Evolutionary conservation across 2,888 invertebrate genomes (phyloP).

Genomic region (Spilarctia lutea): DNA sequence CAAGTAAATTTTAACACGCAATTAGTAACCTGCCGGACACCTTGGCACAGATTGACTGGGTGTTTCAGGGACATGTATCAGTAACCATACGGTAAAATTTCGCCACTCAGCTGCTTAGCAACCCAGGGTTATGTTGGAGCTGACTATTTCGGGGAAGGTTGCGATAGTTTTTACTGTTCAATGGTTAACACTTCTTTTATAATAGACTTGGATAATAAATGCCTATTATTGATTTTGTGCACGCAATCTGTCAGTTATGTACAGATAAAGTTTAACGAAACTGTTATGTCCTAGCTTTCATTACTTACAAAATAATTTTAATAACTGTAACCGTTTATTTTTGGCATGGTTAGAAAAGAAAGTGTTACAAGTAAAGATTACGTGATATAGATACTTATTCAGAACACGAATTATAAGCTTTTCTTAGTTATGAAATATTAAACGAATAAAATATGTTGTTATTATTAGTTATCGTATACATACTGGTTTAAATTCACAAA

Average conservation of each 20-base stretch:
- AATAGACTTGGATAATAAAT: slow-evolving; percentile 68
- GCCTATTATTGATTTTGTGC: slow-evolving; percentile 75
- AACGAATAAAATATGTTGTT: not conserved
- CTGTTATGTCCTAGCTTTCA: slow-evolving; percentile 60
- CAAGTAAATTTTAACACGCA: slow-evolving; percentile 85
- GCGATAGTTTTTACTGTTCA: slow-evolving; percentile 66
- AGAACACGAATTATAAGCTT: slow-evolving; percentile 19
- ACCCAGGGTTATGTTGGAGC: slow-evolving; percentile 50
- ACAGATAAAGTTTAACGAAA: slow-evolving; percentile 57
- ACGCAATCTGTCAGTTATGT: slow-evolving; percentile 75
- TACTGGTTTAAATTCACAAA: slow-evolving; percentile 21
- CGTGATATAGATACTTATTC: slow-evolving; percentile 11
- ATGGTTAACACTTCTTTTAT: slow-evolving; percentile 69
- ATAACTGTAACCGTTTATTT: slow-evolving; percentile 39
- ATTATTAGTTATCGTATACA: slow-evolving; percentile 13
- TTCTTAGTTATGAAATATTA: slow-evolving; percentile 24
- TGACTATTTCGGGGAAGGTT: slow-evolving; percentile 57
- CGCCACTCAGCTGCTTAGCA: slow-evolving; percentile 49
- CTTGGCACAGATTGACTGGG: slow-evolving; percentile 79
- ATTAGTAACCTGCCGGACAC: slow-evolving; percentile 78
- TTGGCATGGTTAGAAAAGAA: slow-evolving; percentile 20
- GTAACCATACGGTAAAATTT: slow-evolving; percentile 51
- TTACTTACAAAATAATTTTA: slow-evolving; percentile 64
- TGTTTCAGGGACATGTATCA: slow-evolving; percentile 67
- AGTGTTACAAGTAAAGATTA: slow-evolving; percentile 21